These are phyloP conservation scores for Neodontobutis hainanensis DNA, from an alignment of 2,113 vertebrate genomes.

Conservation along the genomic window DNA sequence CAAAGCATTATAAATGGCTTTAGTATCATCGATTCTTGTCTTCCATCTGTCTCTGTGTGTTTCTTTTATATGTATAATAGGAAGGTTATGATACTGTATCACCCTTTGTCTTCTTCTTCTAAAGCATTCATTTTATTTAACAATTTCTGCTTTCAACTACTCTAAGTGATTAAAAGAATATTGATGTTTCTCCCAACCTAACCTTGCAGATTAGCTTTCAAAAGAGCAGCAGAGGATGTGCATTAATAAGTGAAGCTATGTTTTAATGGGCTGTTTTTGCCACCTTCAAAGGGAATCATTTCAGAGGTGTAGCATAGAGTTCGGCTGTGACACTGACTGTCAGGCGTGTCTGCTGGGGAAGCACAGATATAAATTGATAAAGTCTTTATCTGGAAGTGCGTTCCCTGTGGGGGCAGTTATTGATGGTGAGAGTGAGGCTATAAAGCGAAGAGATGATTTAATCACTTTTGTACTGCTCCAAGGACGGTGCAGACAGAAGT, in stretches of 20 bases:
- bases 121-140: constrained; percentile 11
- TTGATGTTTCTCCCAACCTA: constrained; percentile 14
- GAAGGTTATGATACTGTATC: constrained; percentile 17
- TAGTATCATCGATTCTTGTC: background rate
- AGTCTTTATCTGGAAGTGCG: constrained; percentile 11
- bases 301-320: background rate
- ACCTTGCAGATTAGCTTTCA: constrained; percentile 32
- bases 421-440: constrained; percentile 22
- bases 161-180: constrained; percentile 19
- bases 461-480: constrained; percentile 40
- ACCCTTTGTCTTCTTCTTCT: constrained; percentile 2
- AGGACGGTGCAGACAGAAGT: constrained; percentile 25
- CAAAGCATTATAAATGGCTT: background rate
- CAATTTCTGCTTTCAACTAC: constrained; percentile 28
- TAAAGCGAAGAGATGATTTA: constrained; percentile 40
- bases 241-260: constrained; percentile 4
- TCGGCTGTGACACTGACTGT: background rate
- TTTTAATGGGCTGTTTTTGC: constrained; percentile 25
- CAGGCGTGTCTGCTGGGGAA: background rate
- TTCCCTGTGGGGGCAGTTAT: constrained; percentile 27
- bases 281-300: constrained; percentile 17
- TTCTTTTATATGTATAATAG: background rate
- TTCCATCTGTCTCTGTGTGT: background rate
- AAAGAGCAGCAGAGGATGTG: background rate
- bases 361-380: constrained; percentile 22